These are phyloP conservation scores for Argyrosomus japonicus DNA, from an alignment of 2,113 vertebrate species.

Conservation along the genomic window DNA sequence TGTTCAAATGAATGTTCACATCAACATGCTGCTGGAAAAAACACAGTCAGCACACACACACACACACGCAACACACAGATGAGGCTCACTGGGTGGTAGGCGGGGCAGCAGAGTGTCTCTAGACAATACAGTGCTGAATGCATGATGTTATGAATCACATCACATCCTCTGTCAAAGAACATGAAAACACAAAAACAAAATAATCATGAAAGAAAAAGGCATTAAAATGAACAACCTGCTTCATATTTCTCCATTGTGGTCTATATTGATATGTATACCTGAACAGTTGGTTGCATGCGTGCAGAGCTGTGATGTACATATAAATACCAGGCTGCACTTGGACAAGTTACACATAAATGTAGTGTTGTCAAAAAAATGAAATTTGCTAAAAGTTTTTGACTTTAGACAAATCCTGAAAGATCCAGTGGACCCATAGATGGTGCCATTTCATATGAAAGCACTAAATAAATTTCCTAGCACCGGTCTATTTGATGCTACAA, in stretches of 20 bases:
- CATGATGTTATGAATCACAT: constrained; percentile 14
- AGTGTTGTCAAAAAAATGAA: too few relatives aligned
- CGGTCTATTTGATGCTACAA: too few relatives aligned
- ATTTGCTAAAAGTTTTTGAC: not conserved
- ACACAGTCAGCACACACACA: constrained; percentile 34
- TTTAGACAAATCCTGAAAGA: not conserved
- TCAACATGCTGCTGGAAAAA: constrained; percentile 35
- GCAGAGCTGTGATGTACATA: not conserved
- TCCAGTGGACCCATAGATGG: not conserved
- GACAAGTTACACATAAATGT: not conserved
- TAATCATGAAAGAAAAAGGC: not conserved
- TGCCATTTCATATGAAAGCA: too few relatives aligned
- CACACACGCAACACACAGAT: constrained; percentile 2
- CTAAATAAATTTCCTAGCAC: too few relatives aligned
- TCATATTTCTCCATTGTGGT: not conserved
- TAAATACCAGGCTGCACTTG: too few relatives aligned
- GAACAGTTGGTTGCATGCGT: not conserved
- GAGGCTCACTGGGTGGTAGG: constrained; percentile 32
- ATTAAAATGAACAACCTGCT: not conserved
- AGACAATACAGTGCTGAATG: not conserved
- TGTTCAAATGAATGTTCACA: constrained; percentile 38
- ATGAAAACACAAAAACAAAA: constrained; percentile 13
- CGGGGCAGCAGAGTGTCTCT: constrained; percentile 15
- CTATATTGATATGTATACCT: not conserved
- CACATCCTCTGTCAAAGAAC: constrained; percentile 11